Percentiles rank a stretch among this genome's conserved stretches.
phyloP scores from a whole-genome alignment of 2,113 vertebrate species.

The Brachyistius frenatus region DNA sequence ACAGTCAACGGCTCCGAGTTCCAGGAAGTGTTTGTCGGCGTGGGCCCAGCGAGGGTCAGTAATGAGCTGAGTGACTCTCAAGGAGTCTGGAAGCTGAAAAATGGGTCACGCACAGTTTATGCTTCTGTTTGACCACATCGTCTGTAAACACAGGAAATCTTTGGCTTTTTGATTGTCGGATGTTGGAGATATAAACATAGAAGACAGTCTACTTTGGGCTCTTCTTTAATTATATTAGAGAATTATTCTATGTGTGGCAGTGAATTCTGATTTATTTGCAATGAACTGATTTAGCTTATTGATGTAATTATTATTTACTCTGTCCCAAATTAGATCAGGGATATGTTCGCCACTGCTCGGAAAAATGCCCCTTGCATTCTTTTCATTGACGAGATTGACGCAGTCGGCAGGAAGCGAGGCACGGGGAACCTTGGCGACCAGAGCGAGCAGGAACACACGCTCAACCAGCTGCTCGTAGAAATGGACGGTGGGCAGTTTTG shows the following conservation, averaged over 20 bases:
- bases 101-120: not conserved
- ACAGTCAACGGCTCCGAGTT: slow-evolving; percentile 97
- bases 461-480: slow-evolving; percentile 97
- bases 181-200: not conserved
- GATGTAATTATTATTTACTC: not conserved
- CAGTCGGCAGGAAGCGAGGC: slow-evolving; percentile 94
- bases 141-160: slow-evolving; percentile 12
- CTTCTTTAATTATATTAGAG: not conserved
- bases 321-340: slow-evolving; percentile 83
- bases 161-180: not conserved
- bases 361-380: slow-evolving; percentile 97
- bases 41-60: slow-evolving; percentile 95
- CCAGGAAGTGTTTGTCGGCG: slow-evolving; percentile 97
- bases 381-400: slow-evolving; percentile 98
- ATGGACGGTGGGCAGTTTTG: slow-evolving; percentile 90
- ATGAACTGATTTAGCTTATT: not conserved
- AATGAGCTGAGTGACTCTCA: not conserved
- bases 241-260: not conserved
- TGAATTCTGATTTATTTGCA: not conserved
- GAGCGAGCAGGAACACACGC: slow-evolving; percentile 96
- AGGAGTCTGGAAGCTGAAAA: not conserved
- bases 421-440: slow-evolving; percentile 90
- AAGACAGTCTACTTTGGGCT: not conserved
- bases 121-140: not conserved
- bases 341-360: slow-evolving; percentile 91